phyloP scores from a whole-genome alignment of 2,888 invertebrate species.

The Sesia apiformis region DNA sequence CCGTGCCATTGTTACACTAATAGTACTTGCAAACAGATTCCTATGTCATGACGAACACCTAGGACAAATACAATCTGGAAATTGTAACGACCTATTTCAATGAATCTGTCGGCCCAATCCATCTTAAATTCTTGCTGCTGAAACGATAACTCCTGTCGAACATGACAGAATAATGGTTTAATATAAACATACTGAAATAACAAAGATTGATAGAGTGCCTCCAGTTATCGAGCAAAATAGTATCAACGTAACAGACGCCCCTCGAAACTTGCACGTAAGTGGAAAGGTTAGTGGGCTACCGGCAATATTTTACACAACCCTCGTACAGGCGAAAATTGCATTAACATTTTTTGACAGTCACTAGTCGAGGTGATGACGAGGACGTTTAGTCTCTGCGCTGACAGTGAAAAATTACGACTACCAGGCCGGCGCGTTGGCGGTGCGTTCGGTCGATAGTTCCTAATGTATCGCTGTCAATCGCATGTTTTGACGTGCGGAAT shows the following conservation, averaged over 20 bases:
- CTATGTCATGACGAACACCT: constrained; percentile 42
- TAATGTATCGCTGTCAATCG: constrained; percentile 71
- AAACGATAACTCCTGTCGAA: constrained; percentile 22
- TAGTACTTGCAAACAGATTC: constrained; percentile 49
- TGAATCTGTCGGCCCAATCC: not conserved
- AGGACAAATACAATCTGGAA: constrained; percentile 40
- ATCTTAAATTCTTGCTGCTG: not conserved
- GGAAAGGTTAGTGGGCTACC: constrained; percentile 21
- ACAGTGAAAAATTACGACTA: constrained; percentile 68
- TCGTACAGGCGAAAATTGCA: constrained; percentile 51
- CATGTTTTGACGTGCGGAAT: constrained; percentile 61
- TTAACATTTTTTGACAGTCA: constrained; percentile 66
- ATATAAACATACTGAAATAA: constrained; percentile 17
- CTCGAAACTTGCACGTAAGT: constrained; percentile 21
- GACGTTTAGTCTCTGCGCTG: constrained; percentile 57
- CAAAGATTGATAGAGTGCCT: constrained; percentile 26
- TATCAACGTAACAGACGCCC: constrained; percentile 28
- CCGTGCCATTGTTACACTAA: constrained; percentile 29
- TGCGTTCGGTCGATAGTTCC: constrained; percentile 60
- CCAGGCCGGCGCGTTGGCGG: constrained; percentile 41
- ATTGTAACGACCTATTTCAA: not conserved
- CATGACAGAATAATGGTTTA: constrained; percentile 23
- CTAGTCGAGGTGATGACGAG: constrained; percentile 60
- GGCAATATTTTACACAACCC: constrained; percentile 41
- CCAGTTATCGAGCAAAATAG: constrained; percentile 24